Base-by-base conservation (phyloP, 37 sponge, comb jelly and placozoan genomes). In the Cladorhizidae sp. region DNA sequence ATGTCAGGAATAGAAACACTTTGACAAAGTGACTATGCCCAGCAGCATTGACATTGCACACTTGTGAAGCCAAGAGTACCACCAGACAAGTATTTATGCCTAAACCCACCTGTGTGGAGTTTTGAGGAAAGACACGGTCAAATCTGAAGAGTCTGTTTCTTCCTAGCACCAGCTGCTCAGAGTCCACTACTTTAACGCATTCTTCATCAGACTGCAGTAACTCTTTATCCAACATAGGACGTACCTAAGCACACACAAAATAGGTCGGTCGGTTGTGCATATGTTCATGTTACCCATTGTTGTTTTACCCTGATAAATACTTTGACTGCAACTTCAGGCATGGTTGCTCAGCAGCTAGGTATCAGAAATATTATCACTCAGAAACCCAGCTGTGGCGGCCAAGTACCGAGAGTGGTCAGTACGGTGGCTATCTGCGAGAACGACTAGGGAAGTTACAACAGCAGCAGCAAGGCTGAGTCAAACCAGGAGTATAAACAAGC, bases 121-220 rank as follows among this genome's bases (percentile, higher is more conserved):
- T 3, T 28, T 83, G 86, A 11, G 79, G 80, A 56, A 95, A 85
- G 21, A 91, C 78, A 40, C 77, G 81, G 76, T 95, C 92, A 65
- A 95, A 95, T 8, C 89, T 84, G 77, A 95, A 95, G n/a, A 18
- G 40, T 31, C 72, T 56, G 69, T 88, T 84, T 64, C 68, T 49
- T 7, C 89, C 92, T 5, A 95, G 64, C 33, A 85, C 82, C 50
- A 95, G 76, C 72, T 95, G 95, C 33, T 95, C 81, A 28, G 88
- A 43, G 12, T 83, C 67, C 1, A 87, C 69, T 6, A 78, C 35
- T 0, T 52, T 65, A 9, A 95, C 68, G 69, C 91, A 89, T 58
- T 73, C 78, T 21, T 80, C 80, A 64, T 68, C 64, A 2, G 84
- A 67, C 28, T 70, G 67, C 18, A 87, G 65, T 62, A 23, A 35